Base-by-base conservation (phyloP, 2,113 vertebrate genomes). In the Fregata magnificens region DNA sequence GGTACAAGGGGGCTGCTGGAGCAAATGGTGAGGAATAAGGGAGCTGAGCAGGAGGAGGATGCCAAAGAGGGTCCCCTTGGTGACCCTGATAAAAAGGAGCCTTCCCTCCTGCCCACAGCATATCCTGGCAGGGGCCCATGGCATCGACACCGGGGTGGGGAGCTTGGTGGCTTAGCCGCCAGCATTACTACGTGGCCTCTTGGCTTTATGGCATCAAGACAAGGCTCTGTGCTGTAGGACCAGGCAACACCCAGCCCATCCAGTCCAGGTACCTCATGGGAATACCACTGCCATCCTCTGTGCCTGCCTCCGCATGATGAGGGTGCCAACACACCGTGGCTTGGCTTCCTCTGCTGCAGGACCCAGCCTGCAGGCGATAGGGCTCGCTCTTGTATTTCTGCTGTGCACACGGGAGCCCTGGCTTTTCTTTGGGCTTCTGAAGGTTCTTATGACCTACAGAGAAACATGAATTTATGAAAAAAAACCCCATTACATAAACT, bases 221-320 rank as follows among this genome's bases (percentile, higher is more conserved):
- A 79, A 15, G 36, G 45, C 17, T 67, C 42, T 1, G 1, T 26
- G 17, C 20, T 42, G 10, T 11, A 55, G 22, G 25, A 59, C 5
- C 24, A 49, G 55, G 67, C 28, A 55, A 7, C 15, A 11, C 22
- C 5, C 2, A 22, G 21, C 24, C 59, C 20, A 16, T 26, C 10
- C 31, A 47, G 49, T 3, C 29, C 45, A 22, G 53, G 26, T 26
- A 7, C 40, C 34, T 65, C 11, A 17, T 2, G 3, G 88, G 45
- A 78, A 7, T 5, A 4, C 25, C 65, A 7, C 55, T 50, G 63
- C 72, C 69, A 20, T 7, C n/a, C 70, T 50, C 73, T 47, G 53
- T 25, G 20, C 31, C 69, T 7, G 34, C 11, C 26, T 24, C n/a
- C 1, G 0, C 49, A 1, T 1, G 28, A 8, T 0, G 0, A 42